Conservation (phyloP, 2,888 invertebrate species). For the Drosophila suboccidentalis region DNA sequence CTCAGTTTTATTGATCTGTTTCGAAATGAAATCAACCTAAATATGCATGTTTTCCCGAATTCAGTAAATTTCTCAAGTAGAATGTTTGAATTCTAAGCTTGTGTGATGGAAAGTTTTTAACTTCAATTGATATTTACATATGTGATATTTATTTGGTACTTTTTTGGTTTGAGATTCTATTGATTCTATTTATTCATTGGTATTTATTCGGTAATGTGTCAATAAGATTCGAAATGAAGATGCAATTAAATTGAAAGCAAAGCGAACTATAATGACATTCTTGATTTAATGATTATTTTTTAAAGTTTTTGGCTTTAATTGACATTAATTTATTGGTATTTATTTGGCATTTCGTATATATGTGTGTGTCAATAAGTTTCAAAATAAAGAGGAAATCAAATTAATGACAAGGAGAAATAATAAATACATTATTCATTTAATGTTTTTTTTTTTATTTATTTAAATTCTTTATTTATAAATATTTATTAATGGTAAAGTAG, state of each 20-base stretch:
- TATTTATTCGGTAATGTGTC: not conserved
- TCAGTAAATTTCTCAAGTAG: not conserved
- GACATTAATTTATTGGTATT: not conserved
- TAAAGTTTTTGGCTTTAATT: not conserved
- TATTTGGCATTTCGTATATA: not conserved
- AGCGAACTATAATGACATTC: not conserved
- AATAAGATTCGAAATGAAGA: not conserved
- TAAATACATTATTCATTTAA: not conserved
- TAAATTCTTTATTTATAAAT: not conserved
- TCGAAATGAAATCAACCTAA: not conserved
- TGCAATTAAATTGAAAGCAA: not conserved
- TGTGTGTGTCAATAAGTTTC: not conserved
- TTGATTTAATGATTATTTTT: not conserved
- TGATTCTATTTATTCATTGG: too few relatives aligned
- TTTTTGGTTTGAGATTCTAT: too few relatives aligned
- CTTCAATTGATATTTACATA: not conserved
- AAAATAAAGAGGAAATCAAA: not conserved
- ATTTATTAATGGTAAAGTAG: not conserved
- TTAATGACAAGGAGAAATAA: not conserved
- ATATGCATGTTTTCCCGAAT: not conserved
- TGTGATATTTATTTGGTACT: not conserved
- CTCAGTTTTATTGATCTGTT: not conserved
- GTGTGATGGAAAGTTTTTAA: not conserved
- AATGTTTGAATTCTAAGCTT: not conserved
- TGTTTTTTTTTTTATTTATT: not conserved